A percentile compares a stretch with the other conserved stretches of the same genome.
Conservation (phyloP, 2,113 vertebrate genomes). For the Carassius gibelio region DNA sequence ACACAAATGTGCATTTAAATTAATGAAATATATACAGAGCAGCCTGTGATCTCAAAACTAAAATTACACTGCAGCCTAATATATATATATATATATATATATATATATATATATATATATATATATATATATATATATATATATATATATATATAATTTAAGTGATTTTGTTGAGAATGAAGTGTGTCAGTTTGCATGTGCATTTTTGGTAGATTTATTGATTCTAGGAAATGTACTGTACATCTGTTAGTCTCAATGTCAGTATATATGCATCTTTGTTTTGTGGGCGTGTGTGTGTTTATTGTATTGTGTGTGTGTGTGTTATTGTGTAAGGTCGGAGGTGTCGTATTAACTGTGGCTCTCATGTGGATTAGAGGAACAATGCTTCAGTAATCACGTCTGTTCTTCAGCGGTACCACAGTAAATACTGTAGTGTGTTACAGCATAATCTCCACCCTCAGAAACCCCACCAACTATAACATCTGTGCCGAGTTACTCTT, state of each 20-base stretch:
- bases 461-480: conserved; percentile 65
- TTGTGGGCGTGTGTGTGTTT: background rate
- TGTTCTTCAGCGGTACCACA: conserved; percentile 63
- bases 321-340: conserved; percentile 4
- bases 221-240: background rate
- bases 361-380: conserved; percentile 67
- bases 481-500: conserved; percentile 58
- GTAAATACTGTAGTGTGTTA: conserved; percentile 69
- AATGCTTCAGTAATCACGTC: conserved; percentile 70
- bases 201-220: background rate
- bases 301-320: conserved; percentile 12
- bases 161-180: background rate
- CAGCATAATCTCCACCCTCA: conserved; percentile 70
- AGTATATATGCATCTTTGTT: background rate
- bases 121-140: no score
- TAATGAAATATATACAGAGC: background rate
- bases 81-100: no score
- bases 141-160: background rate
- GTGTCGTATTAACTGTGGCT: conserved; percentile 42
- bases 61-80: background rate
- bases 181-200: background rate
- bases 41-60: background rate
- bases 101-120: background rate
- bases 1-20: background rate
- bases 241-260: background rate